phyloP scores from a whole-genome alignment of 2,113 vertebrate genomes.

The Illadopsis cleaveri region DNA sequence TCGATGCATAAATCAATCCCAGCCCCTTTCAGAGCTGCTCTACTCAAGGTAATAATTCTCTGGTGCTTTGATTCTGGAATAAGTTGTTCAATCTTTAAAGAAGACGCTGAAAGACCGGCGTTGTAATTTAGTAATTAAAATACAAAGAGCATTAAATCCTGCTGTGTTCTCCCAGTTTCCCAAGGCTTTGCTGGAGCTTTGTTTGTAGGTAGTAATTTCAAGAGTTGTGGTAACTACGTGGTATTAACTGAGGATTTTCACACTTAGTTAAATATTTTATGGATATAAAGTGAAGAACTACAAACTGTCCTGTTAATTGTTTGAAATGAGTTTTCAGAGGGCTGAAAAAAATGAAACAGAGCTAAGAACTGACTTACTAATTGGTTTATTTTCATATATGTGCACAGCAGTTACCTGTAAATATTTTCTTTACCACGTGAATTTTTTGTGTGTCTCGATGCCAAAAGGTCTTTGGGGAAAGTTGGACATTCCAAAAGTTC shows the following conservation, averaged over 20 bases:
- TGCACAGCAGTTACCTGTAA: not conserved
- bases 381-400: not conserved
- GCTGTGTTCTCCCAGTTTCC: not conserved
- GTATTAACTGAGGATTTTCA: not conserved
- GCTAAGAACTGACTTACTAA: not conserved
- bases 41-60: not conserved
- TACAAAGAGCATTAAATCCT: not conserved
- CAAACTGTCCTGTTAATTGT: not conserved
- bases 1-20: not conserved
- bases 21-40: not conserved
- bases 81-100: not conserved
- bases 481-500: not conserved
- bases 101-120: not conserved
- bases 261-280: not conserved
- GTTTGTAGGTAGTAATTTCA: not conserved
- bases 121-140: constrained; percentile 9
- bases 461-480: not conserved
- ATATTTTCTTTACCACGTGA: not conserved
- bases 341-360: not conserved
- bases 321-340: not conserved
- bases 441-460: not conserved
- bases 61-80: not conserved
- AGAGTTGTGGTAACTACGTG: not conserved
- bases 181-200: not conserved
- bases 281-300: not conserved